Evolutionary conservation across 1,140 invertebrate genomes (phyloP).

Genomic region (Diorhabda sublineata): DNA sequence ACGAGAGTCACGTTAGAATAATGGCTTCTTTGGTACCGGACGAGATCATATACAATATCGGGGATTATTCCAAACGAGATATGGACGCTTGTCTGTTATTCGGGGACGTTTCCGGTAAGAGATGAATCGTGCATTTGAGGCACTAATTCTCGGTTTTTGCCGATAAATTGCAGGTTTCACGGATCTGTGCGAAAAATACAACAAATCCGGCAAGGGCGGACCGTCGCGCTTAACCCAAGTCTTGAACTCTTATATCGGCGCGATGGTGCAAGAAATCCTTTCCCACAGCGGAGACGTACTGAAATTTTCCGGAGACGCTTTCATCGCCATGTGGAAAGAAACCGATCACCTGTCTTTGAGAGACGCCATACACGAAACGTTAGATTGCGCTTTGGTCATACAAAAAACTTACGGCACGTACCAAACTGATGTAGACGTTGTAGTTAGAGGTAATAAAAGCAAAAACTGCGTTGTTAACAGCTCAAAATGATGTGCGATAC

Average conservation of each 20-base stretch:
- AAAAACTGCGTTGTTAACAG: no score
- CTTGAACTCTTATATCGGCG: slow-evolving; percentile 61
- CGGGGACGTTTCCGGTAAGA: slow-evolving; percentile 55
- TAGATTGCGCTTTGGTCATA: slow-evolving; percentile 60
- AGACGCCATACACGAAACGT: slow-evolving; percentile 55
- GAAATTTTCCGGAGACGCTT: slow-evolving; percentile 65
- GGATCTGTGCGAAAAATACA: slow-evolving; percentile 60
- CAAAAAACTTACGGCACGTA: slow-evolving; percentile 59
- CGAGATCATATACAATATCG: slow-evolving; percentile 56
- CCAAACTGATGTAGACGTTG: slow-evolving; percentile 56
- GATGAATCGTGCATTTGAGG: background rate
- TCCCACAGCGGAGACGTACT: slow-evolving; percentile 61
- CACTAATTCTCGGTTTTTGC: background rate
- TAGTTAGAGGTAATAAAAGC: slow-evolving; percentile 45
- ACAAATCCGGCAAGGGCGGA: slow-evolving; percentile 54
- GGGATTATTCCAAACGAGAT: slow-evolving; percentile 50
- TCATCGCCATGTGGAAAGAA: slow-evolving; percentile 45
- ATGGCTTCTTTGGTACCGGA: slow-evolving; percentile 61
- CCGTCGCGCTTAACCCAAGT: slow-evolving; percentile 60
- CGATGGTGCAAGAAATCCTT: slow-evolving; percentile 58
- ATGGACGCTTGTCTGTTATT: slow-evolving; percentile 59
- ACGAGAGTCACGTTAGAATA: slow-evolving; percentile 49
- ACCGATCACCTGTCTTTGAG: slow-evolving; percentile 51
- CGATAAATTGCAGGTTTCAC: slow-evolving; percentile 52
- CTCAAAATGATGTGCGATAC: no score